phyloP scores from a whole-genome alignment of 2,113 vertebrate species.

The Sphaerodactylus townsendi region DNA sequence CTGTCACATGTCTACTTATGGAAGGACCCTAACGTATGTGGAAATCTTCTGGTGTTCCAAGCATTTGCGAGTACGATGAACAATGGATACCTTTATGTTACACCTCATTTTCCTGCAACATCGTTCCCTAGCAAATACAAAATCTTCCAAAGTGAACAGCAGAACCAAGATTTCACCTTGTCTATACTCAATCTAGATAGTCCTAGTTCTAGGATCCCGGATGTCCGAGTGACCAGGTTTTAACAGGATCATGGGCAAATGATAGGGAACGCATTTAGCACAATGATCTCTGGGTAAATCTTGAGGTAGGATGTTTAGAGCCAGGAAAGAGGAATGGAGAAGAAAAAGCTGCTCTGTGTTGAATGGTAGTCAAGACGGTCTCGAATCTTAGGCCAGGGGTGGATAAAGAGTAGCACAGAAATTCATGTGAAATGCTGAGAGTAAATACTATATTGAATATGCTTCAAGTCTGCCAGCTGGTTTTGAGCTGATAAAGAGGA shows the following conservation, averaged over 20 bases:
- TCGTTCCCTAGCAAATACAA: too few species aligned
- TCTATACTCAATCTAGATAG: fast-evolving
- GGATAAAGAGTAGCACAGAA: constrained; percentile 77
- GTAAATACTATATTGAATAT: constrained; percentile 72
- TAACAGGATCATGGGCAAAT: background rate
- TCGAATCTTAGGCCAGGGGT: constrained; percentile 66
- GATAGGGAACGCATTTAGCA: constrained; percentile 58
- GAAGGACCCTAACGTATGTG: too few species aligned
- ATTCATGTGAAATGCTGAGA: constrained; percentile 75
- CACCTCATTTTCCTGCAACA: too few species aligned
- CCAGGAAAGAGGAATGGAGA: constrained; percentile 77
- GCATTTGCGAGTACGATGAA: too few species aligned
- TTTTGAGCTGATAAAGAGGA: constrained; percentile 75
- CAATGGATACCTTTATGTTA: too few species aligned
- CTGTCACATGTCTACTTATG: too few species aligned
- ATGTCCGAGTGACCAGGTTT: background rate
- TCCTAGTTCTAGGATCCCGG: constrained; percentile 5
- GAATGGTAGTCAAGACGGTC: constrained; percentile 45
- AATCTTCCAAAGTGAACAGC: background rate
- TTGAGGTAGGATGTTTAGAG: constrained; percentile 74
- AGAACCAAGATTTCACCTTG: background rate
- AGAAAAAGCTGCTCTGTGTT: constrained; percentile 70
- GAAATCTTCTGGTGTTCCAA: too few species aligned
- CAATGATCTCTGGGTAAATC: constrained; percentile 73
- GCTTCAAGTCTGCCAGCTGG: constrained; percentile 75